These are phyloP conservation scores for Altica lythri DNA, from an alignment of 2,888 invertebrate genomes.

Conservation along the genomic window DNA sequence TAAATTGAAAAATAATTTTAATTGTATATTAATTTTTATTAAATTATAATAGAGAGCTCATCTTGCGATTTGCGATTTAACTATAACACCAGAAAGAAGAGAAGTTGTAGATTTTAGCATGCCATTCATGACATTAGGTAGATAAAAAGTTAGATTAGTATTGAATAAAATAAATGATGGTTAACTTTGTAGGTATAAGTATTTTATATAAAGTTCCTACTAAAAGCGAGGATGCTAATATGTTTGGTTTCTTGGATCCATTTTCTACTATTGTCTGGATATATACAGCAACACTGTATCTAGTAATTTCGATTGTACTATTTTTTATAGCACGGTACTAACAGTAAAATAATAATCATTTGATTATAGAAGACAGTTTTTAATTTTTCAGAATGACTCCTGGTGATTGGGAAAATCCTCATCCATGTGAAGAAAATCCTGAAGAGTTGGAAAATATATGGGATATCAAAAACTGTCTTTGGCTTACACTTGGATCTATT, in stretches of 20 bases:
- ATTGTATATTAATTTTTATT: background rate
- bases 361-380: no score
- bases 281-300: conserved; percentile 83
- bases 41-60: conserved; percentile 88
- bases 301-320: conserved; percentile 79
- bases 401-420: conserved; percentile 92
- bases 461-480: conserved; percentile 85
- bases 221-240: conserved; percentile 74
- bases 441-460: conserved; percentile 90
- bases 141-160: no score
- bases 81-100: conserved; percentile 89
- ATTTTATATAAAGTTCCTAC: conserved; percentile 87
- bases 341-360: conserved; percentile 38
- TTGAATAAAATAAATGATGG: no score
- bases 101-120: conserved; percentile 92
- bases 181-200: conserved; percentile 72
- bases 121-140: conserved; percentile 92
- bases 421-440: conserved; percentile 85
- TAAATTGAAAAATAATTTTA: background rate
- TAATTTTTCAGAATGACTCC: conserved; percentile 72
- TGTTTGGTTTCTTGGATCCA: conserved; percentile 90
- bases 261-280: conserved; percentile 87
- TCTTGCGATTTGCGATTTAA: conserved; percentile 93
- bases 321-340: conserved; percentile 77
- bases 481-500: conserved; percentile 91